Base-by-base conservation (phyloP, 2,797 vertebrate genomes). In the Anisognathus igniventris region DNA sequence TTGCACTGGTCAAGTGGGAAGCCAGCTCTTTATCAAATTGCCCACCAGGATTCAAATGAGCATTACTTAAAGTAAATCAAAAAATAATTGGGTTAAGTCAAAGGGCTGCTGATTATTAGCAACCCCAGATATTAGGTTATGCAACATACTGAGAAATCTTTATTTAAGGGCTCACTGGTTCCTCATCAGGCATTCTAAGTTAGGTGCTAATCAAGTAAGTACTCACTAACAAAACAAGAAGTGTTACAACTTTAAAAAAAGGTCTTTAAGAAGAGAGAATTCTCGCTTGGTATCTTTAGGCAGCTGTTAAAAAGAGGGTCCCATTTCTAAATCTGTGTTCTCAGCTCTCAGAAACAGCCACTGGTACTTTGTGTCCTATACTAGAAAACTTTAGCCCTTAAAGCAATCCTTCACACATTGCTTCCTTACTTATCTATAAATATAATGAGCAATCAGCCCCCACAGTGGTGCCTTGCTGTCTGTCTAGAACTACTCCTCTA, bases 391-490 rank as follows among this genome's bases (percentile, higher is more conserved):
- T 74, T 50, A 62, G 62, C 64, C 40, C 91, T 92, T 80, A 57
- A 74, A 97, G 93, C 91, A 31, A 50, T 50, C 45, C 82, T 96
- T 93, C 92, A 87, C 92, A 95, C 56, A 23, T 93, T 88, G 68
- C 71, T 70, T 86, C 94, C 85, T n/a, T 83, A 71, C 75, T 93
- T 95, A 96, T 95, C 90, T 93, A 72, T n/a, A 93, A 92, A 86
- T 64, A 87, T 91, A 97, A 97, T 40, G 73, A 95, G 93, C 91
- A 96, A 79, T 51, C 90, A 84, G 91, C 83, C 97, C 87, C 65
- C 45, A 77, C 21, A 27, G 93, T 91, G 97, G 97, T 97, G 97
- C 96, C 98, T 97, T 78, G 25, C 76, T 96, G 96, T 97, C 97
- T 98, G 89, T 96, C 95, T 91, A 90, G 80, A 96, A 78, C 92